Conservation (phyloP, 2,888 invertebrate genomes). For the Didymodactylos carnosus region DNA sequence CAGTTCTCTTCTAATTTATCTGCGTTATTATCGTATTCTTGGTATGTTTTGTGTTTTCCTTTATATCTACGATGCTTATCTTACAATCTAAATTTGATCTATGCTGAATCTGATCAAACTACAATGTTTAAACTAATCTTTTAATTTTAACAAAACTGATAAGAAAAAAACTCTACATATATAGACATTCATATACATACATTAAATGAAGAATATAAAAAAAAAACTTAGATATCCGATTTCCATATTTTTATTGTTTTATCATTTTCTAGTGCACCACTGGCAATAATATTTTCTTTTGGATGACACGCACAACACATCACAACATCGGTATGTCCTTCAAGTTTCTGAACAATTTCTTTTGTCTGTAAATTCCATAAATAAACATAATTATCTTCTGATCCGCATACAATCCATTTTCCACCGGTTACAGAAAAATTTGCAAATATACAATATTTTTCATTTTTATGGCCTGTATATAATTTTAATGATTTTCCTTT, state of each 20-base stretch:
- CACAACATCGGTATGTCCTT: slow-evolving; percentile 81
- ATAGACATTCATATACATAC: too few species aligned
- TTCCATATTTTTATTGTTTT: slow-evolving; percentile 98
- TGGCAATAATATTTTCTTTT: slow-evolving; percentile 94
- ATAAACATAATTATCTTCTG: slow-evolving; percentile 92
- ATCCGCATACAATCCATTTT: slow-evolving; percentile 99
- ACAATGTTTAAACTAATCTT: too few species aligned
- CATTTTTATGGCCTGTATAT: slow-evolving; percentile 91
- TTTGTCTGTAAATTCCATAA: slow-evolving; percentile 99
- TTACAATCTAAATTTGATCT: too few species aligned
- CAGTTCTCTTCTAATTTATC: too few species aligned
- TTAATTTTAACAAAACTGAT: too few species aligned
- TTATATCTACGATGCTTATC: too few species aligned
- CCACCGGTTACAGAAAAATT: slow-evolving; percentile 99
- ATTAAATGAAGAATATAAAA: too few species aligned
- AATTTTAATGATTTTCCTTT: slow-evolving; percentile 95
- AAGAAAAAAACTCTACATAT: too few species aligned
- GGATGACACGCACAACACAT: slow-evolving; percentile 96
- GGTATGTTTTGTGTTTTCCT: too few species aligned
- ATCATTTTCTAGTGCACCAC: slow-evolving; percentile 90
- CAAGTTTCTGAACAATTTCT: slow-evolving; percentile 89
- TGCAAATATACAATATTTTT: slow-evolving; percentile 97
- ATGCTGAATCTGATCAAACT: too few species aligned
- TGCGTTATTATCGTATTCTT: too few species aligned
- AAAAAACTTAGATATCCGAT: slow-evolving; percentile 51